phyloP scores from a whole-genome alignment of 2,888 invertebrate genomes.

The Crioceris asparagi region DNA sequence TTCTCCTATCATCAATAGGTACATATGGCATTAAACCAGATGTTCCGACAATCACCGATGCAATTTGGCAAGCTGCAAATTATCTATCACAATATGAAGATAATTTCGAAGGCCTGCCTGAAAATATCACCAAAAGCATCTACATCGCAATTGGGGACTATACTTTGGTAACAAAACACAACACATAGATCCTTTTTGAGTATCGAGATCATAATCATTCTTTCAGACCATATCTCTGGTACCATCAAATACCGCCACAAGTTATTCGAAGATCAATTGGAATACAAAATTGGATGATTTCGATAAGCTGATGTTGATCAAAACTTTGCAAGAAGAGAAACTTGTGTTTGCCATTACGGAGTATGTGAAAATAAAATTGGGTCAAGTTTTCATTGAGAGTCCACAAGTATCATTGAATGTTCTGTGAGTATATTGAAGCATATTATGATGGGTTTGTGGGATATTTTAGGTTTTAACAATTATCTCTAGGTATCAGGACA shows the following conservation, averaged over 20 bases:
- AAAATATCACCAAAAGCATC: slow-evolving; percentile 47
- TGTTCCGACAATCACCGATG: slow-evolving; percentile 48
- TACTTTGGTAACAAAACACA: slow-evolving; percentile 39
- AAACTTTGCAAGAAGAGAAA: slow-evolving; percentile 67
- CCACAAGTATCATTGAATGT: slow-evolving; percentile 60
- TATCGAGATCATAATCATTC: slow-evolving; percentile 4
- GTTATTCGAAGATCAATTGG: slow-evolving; percentile 43
- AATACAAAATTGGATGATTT: slow-evolving; percentile 52
- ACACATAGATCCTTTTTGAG: not conserved
- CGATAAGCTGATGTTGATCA: slow-evolving; percentile 72
- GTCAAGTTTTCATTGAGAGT: slow-evolving; percentile 70
- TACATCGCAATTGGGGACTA: slow-evolving; percentile 50
- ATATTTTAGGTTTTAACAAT: not conserved
- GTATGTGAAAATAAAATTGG: slow-evolving; percentile 67
- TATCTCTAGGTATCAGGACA: slow-evolving; percentile 53
- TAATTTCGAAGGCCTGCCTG: slow-evolving; percentile 43
- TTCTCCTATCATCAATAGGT: slow-evolving; percentile 5
- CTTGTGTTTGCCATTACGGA: slow-evolving; percentile 71
- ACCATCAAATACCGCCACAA: slow-evolving; percentile 22
- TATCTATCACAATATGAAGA: slow-evolving; percentile 51
- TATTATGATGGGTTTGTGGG: not conserved
- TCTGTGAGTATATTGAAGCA: slow-evolving; percentile 39
- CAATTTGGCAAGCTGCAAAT: slow-evolving; percentile 58
- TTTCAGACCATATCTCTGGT: slow-evolving; percentile 49
- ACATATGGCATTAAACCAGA: slow-evolving; percentile 47